A percentile compares a stretch with the other conserved stretches of the same genome.
These are phyloP conservation scores for Enteromius unitaeniatus DNA, from an alignment of 2,797 vertebrate species.

Conservation along the genomic window DNA sequence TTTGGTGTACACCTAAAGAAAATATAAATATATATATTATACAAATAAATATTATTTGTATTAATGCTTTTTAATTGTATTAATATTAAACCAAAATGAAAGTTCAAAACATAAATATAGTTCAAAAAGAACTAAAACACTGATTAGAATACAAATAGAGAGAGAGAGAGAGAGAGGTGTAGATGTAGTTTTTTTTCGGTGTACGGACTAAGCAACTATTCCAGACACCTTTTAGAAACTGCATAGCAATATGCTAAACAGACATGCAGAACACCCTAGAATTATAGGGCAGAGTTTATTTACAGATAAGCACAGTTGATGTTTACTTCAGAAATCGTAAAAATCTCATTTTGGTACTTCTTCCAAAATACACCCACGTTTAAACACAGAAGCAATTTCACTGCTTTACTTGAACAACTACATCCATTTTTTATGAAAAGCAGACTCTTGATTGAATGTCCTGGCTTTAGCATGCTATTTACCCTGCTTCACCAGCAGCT, in stretches of 20 bases:
- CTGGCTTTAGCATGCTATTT: constrained; percentile 42
- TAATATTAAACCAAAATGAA: neutral
- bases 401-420: neutral
- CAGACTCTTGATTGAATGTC: neutral
- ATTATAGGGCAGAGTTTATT: neutral
- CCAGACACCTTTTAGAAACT: neutral
- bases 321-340: neutral
- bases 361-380: neutral
- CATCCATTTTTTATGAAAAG: neutral
- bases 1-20: neutral
- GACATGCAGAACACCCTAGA: neutral
- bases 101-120: neutral
- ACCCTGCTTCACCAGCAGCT: constrained; percentile 40
- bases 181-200: too few relatives aligned
- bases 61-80: neutral
- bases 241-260: neutral
- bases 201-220: neutral
- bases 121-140: neutral
- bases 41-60: too few relatives aligned
- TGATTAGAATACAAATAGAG: too few relatives aligned
- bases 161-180: too few relatives aligned
- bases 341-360: neutral
- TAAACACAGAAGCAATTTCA: neutral
- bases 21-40: neutral
- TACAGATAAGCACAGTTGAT: neutral